Evolutionary conservation across 2,797 vertebrate genomes (phyloP), one percentile per base, ranked within the genome.

Genomic region (Poecile montanus): DNA sequence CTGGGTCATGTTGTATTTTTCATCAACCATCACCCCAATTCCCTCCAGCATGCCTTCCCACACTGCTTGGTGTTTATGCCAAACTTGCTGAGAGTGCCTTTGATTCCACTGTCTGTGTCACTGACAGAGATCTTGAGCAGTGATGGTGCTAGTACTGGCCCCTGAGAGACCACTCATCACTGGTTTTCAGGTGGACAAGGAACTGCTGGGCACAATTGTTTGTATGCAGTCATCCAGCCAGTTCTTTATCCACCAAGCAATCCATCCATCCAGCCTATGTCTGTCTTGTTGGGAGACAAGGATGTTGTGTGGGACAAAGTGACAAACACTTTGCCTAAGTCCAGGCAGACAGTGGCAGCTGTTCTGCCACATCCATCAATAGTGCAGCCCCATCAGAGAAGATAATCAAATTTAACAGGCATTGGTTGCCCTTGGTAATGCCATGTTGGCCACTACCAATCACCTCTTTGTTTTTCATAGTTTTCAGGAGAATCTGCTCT

Each of bases 131-230:
- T 32, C 7, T 32, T 34, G 3, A 74, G 21, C 8, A 34, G 20
- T 1, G 1, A 4, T 0, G 0, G 25, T 11, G 11, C 15, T 17
- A 60, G 17, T 11, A 30, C 25, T 30, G 29, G 47, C 7, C 21
- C 20, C 2, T 3, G 40, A 47, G 18, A 53, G 3, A 30, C 25
- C 25, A 26, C 18, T 54, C 6, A 6, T 36, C 54, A 11, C 34
- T 47, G 56, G 13, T 54, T 47, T 77, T n/a, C 56, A 34, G 12
- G 25, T 34, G 42, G 42, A 26, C 34, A 54, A 30, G 26, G 25
- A 54, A 11, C 30, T 61, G 16, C 12, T 85, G 56, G 30, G 16
- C 19, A 34, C 54, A 61, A 10, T 26, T 42, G 13, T 54, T 23
- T 36, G 22, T 0, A 1, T 68, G 36, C 0, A 0, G 18, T 30